Base-by-base conservation (phyloP, 2,797 vertebrate genomes). In the Paramormyrops hopkinsi region DNA sequence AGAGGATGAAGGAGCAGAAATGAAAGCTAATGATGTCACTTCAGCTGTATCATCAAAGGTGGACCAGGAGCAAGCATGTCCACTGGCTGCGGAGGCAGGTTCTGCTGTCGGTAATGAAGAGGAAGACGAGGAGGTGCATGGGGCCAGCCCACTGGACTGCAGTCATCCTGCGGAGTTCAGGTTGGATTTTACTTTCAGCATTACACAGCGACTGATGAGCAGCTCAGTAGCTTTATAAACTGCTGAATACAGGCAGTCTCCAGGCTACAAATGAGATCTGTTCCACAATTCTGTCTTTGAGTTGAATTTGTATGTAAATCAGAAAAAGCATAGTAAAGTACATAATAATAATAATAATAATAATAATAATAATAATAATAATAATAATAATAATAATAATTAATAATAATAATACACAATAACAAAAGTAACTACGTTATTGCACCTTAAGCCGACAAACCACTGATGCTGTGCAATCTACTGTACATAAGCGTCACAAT, bases 141-240 rank as follows among this genome's bases (percentile, higher is more conserved):
- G 89, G 33, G 91, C 91, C 4, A 96, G 96, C 86, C 96, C 97
- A 0, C 95, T 93, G 0, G 97, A 98, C 87, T 91, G 89, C 90
- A 96, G 92, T 44, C 98, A 99, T 91, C 95, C 97, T 44, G 98
- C 98, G 0, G 98, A 99, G 92, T 99, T 99, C 94, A 98, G 96
- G 98, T 99, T n/a, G 19, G 44, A 73, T 14, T 19, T 25, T 12
- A 79, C 73, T 79, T 44, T 19, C 17, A 44, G 37, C 37, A 12
- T 44, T 79, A n/a, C 37, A 79, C 33, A 11, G 5, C 1, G 41
- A 9, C 37, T 79, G 14, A 17, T 7, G 73, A 44, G 73, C 4
- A 37, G 33, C 11, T 79, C 44, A 19, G 37, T 0, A 33, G 11
- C 65, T 79, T 44, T 79, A 79, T 44, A 19, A 79, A 79, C 37